Percentiles rank a stretch among this genome's conserved stretches.
phyloP scores from a whole-genome alignment of 2,888 invertebrate genomes.

The Epirrhoe alternata region DNA sequence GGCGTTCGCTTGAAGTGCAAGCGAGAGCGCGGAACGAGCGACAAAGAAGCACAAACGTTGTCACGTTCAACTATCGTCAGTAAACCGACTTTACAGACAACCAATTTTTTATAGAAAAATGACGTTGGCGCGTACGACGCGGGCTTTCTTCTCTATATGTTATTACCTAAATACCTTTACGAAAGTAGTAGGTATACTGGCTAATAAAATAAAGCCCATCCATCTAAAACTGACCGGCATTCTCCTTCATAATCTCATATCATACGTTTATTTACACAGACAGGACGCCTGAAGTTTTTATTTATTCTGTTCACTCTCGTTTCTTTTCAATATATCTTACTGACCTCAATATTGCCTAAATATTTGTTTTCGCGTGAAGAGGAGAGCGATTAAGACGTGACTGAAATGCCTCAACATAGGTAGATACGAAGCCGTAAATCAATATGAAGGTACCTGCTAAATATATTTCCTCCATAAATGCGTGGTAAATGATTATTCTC shows the following conservation, averaged over 20 bases:
- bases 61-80: no score
- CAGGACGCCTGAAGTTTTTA: slow-evolving; percentile 34
- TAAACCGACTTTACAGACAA: no score
- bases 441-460: slow-evolving; percentile 23
- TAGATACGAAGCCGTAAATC: slow-evolving; percentile 30
- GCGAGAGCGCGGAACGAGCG: no score
- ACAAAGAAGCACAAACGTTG: no score
- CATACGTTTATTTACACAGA: slow-evolving; percentile 36
- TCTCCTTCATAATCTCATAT: slow-evolving; percentile 25
- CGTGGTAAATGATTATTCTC: slow-evolving; percentile 9
- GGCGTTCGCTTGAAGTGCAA: no score
- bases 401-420: slow-evolving; percentile 35
- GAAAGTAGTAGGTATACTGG: no score
- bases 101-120: no score
- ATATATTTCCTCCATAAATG: slow-evolving; percentile 26
- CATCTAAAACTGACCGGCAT: slow-evolving; percentile 10
- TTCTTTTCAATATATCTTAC: slow-evolving; percentile 47
- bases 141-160: no score
- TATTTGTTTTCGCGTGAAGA: slow-evolving; percentile 47
- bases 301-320: slow-evolving; percentile 37
- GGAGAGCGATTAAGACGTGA: slow-evolving; percentile 40
- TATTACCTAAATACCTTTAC: no score
- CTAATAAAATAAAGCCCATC: background rate
- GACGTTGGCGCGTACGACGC: no score
- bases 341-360: slow-evolving; percentile 49